Conservation (phyloP, 2,888 invertebrate genomes). For the Macroteleia sp. region DNA sequence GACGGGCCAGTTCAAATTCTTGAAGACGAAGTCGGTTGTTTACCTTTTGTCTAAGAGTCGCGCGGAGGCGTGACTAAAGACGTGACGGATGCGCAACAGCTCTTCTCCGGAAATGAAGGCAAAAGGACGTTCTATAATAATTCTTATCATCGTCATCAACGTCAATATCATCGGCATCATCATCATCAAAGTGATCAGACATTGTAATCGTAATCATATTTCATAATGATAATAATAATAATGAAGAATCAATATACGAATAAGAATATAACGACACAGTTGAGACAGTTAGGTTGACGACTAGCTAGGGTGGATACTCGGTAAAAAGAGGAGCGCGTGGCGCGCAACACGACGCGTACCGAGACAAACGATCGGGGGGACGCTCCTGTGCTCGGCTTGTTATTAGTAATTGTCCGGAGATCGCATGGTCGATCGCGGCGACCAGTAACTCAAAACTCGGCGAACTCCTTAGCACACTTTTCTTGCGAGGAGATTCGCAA, state of each 20-base stretch:
- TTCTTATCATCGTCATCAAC: neutral
- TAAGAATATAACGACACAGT: conserved; percentile 46
- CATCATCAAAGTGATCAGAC: neutral
- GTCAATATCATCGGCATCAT: neutral
- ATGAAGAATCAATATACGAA: conserved; percentile 27
- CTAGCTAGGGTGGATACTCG: conserved; percentile 44
- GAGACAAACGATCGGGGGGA: conserved; percentile 12
- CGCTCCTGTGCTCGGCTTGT: conserved; percentile 19
- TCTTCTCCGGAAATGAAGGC: neutral
- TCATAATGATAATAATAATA: conserved; percentile 2
- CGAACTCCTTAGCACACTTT: conserved; percentile 99
- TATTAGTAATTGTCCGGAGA: conserved; percentile 6
- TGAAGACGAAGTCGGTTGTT: neutral
- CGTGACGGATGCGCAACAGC: neutral
- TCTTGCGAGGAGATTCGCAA: conserved; percentile 99
- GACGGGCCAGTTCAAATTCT: neutral
- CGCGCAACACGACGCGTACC: conserved; percentile 8
- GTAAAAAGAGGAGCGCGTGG: conserved; percentile 35
- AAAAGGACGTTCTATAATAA: neutral
- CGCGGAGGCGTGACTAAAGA: neutral
- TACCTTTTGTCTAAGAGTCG: neutral
- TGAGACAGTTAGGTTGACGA: conserved; percentile 51
- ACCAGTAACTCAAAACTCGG: conserved; percentile 92
- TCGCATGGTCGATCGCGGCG: neutral
- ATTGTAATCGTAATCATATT: conserved; percentile 10